Percentiles rank a stretch among this genome's conserved stretches.
Evolutionary conservation across 2,113 vertebrate species (phyloP).

Genomic region (Etheostoma spectabile): DNA sequence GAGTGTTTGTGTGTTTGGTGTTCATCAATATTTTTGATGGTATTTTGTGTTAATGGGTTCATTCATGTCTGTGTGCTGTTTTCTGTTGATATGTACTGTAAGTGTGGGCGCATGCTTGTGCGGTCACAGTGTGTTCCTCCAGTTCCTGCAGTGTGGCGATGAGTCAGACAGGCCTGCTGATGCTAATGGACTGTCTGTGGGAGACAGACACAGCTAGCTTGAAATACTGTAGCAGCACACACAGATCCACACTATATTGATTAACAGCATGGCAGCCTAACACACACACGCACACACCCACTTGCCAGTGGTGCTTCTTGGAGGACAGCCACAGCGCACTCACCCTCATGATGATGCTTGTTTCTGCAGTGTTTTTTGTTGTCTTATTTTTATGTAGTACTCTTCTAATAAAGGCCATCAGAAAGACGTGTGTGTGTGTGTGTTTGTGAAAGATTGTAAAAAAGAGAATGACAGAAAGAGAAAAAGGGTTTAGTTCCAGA

Average conservation of each 20-base stretch:
- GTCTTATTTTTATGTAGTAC: constrained; percentile 24
- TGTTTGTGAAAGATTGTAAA: neutral
- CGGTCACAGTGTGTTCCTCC: constrained; percentile 63
- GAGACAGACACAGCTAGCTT: constrained; percentile 52
- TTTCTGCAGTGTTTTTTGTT: constrained; percentile 23
- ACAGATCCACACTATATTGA: constrained; percentile 21
- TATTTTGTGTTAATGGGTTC: constrained; percentile 35
- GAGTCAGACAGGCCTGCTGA: constrained; percentile 71
- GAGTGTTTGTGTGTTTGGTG: constrained; percentile 12
- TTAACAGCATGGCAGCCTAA: constrained; percentile 14
- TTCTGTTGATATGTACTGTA: constrained; percentile 23
- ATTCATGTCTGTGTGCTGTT: constrained; percentile 48
- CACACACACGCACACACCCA: neutral
- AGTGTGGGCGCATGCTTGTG: constrained; percentile 53
- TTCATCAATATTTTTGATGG: neutral
- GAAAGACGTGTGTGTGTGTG: constrained; percentile 34
- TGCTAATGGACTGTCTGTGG: constrained; percentile 65
- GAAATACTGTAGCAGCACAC: constrained; percentile 36
- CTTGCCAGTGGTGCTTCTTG: constrained; percentile 1
- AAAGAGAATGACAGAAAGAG: constrained; percentile 24
- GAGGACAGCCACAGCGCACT: neutral
- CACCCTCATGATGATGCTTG: neutral
- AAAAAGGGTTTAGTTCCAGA: constrained; percentile 40
- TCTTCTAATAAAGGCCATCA: constrained; percentile 29
- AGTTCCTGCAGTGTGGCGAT: constrained; percentile 58